Base-by-base conservation (phyloP, 2,888 invertebrate species). In the Leptopilina drosophilae region DNA sequence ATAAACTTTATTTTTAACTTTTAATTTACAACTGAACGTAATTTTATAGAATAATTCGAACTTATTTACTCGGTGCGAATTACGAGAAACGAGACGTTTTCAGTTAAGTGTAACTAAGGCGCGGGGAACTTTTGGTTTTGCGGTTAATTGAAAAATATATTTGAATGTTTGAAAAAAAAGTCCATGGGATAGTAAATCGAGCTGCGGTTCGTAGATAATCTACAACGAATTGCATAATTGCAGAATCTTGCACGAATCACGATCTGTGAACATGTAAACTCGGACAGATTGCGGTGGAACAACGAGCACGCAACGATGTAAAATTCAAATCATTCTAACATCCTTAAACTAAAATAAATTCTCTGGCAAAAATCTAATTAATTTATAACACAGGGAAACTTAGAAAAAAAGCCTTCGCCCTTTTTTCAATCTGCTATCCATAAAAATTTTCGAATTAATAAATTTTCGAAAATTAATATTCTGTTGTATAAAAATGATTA, bases 221-320 rank as follows among this genome's bases (percentile, higher is more conserved):
- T 53, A 69, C 53, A 26, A 53, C 20, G 26, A 69, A 53, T 69
- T 69, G 49, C 69, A 69, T 53, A 69, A 69, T 69, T 69, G 49
- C 69, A 69, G 69, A 69, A 69, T 49, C 69, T 69, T 69, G 53
- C 69, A 53, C 49, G 53, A 69, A 69, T 26, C 69, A 69, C 53
- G 53, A 69, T 53, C 53, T 69, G 53, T 53, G 49, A 67, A 49
- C 49, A 26, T 26, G 11, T 26, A 15, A 59, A 67, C 12, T 12
- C 20, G 15, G 20, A 20, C 49, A 67, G 26, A 67, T 49, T 67
- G 67, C 67, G 46, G 49, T 69, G 26, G 26, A 53, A 7, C 46
- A 20, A 33, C 33, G 33, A 4, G 49, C 53, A 69, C 53, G 53
- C 53, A 26, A 0, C 20, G 14, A 69, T 69, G 12, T 8, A 26